Base-by-base conservation (phyloP, 2,113 vertebrate species). In the Cryptotis parvus region DNA sequence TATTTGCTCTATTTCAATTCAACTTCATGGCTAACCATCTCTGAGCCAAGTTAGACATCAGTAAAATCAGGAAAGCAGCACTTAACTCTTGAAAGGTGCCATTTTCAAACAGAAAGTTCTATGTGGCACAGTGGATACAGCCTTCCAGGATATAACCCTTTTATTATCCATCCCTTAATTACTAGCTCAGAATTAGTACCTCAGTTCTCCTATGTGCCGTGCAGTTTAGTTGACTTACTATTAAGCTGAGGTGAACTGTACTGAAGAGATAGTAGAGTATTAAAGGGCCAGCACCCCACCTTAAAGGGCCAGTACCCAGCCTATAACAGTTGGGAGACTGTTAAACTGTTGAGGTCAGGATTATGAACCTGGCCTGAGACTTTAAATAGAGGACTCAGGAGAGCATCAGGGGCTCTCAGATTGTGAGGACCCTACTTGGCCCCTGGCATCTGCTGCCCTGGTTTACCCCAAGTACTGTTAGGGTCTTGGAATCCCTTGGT, bases 31-130 rank as follows among this genome's bases (percentile, higher is more conserved):
- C 31, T 31, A 26, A 58, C 31, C n/a, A 68, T 55, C 39, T 31
- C 15, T 29, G 49, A 73, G 11, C 52, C 70, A 3, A 70, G 27
- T 1, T 31, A 6, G 8, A 15, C 10, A 27, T 68, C n/a, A 18
- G 29, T 15, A 68, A 1, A 7, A 58, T 16, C 11, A 11, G 88
- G 0, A 77, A 52, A 74, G 77, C 61, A 52, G 11, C 39, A 27
- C 16, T 35, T 22, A 49, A 31, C 2, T 12, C 31, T 10, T 26
- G 26, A 74, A 65, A 41, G 39, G 2, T n/a, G 12, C 9, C 31
- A 29, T 65, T 39, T 89, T 73, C 91, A 37, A 77, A 86, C 63
- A 58, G 84, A 73, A 29, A 73, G 14, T 18, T 74, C 68, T 83
- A 0, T 55, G 24, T 43, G 26, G 22, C 12, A 2, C 39, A 3